Evolutionary conservation across 2,888 invertebrate species (phyloP).

Genomic region (Phalera bucephala): DNA sequence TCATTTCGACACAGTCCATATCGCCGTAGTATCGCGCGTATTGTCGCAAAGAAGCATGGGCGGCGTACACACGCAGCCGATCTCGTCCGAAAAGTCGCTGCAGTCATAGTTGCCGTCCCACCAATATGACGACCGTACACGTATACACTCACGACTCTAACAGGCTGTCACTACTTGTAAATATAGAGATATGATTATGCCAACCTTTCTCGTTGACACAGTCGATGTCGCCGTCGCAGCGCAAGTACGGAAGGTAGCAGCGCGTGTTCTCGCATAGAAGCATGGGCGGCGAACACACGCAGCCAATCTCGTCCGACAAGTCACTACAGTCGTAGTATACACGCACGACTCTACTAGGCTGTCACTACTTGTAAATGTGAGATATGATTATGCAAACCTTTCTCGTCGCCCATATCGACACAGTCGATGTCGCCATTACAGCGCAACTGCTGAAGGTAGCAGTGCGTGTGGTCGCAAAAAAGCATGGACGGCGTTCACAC

Average conservation of each 20-base stretch:
- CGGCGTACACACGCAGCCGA: slow-evolving; percentile 83
- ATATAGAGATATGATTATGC: no score
- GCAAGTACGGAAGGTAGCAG: no score
- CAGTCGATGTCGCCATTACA: slow-evolving; percentile 91
- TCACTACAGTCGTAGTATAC: slow-evolving; percentile 91
- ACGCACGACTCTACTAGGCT: no score
- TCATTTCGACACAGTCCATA: slow-evolving; percentile 88
- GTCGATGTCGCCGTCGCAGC: slow-evolving; percentile 90
- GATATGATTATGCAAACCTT: no score
- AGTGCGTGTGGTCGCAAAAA: slow-evolving; percentile 84
- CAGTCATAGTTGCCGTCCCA: slow-evolving; percentile 93
- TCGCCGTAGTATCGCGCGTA: slow-evolving; percentile 89
- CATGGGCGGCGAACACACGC: slow-evolving; percentile 85
- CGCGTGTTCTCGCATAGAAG: slow-evolving; percentile 85
- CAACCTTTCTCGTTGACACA: slow-evolving; percentile 87
- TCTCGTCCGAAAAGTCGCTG: slow-evolving; percentile 87
- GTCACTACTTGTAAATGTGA: no score
- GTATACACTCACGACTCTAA: no score
- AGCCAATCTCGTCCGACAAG: slow-evolving; percentile 85
- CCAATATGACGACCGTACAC: slow-evolving; percentile 83
- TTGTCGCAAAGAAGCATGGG: slow-evolving; percentile 87
- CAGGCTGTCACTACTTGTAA: no score
- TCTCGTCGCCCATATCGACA: slow-evolving; percentile 86
- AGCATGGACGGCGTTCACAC: slow-evolving; percentile 86
- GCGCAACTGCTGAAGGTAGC: no score